These are phyloP conservation scores for Heliconius eleuchia DNA, from an alignment of 1,140 invertebrate species.

Conservation along the genomic window DNA sequence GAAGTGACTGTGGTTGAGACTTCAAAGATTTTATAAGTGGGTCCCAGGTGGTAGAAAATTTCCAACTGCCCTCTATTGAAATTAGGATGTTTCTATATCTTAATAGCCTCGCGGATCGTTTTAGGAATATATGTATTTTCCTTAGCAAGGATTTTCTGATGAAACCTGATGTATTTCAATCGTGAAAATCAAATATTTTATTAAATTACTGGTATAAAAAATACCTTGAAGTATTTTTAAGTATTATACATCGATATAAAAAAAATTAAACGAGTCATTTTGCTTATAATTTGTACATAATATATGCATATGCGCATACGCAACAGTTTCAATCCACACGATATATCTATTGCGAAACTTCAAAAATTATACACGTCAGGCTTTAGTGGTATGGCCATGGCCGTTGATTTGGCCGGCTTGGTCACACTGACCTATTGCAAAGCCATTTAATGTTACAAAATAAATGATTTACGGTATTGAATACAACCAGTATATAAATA, in stretches of 20 bases:
- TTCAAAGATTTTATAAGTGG: no score
- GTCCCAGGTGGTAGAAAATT: no score
- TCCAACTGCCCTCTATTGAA: no score
- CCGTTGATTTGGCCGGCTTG: conserved; percentile 6
- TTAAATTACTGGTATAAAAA: no score
- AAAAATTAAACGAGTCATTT: not conserved
- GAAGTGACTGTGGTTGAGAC: no score
- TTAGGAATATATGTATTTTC: no score
- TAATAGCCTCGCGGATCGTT: no score
- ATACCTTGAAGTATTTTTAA: no score
- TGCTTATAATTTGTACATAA: not conserved
- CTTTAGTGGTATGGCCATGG: conserved; percentile 14
- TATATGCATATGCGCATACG: not conserved
- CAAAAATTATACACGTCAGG: conserved; percentile 20
- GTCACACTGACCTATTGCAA: conserved; percentile 5
- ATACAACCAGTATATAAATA: not conserved
- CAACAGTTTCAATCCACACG: not conserved
- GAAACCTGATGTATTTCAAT: no score
- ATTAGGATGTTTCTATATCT: no score
- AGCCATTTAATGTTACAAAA: not conserved
- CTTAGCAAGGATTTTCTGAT: no score
- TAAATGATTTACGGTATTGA: not conserved
- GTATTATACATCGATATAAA: not conserved
- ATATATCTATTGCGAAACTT: conserved; percentile 5
- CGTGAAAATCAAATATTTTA: no score